A percentile compares a stretch with the other conserved stretches of the same genome.
Evolutionary conservation across 2,113 vertebrate species (phyloP).

Genomic region (Glareola pratincola): DNA sequence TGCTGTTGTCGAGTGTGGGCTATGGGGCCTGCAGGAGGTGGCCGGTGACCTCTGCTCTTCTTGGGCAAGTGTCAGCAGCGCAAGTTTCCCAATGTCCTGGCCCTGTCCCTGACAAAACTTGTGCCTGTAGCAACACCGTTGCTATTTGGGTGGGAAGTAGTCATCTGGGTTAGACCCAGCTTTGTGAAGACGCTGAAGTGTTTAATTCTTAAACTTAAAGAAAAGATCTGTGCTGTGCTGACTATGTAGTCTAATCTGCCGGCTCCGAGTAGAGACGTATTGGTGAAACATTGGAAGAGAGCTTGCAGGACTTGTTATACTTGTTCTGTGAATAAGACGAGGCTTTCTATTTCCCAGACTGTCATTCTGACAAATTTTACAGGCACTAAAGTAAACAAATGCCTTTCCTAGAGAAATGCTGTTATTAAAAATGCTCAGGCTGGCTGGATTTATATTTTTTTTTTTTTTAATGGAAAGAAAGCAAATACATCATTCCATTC

Average conservation of each 20-base stretch:
- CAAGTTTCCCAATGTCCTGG: neutral
- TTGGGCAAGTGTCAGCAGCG: neutral
- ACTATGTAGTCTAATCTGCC: neutral
- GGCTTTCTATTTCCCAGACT: slow-evolving; percentile 39
- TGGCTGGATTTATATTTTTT: neutral
- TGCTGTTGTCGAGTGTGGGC: neutral
- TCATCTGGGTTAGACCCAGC: neutral
- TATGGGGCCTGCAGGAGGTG: neutral
- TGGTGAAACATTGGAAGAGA: slow-evolving; percentile 3
- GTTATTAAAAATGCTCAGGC: neutral
- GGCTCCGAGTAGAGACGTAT: neutral
- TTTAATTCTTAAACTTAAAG: neutral
- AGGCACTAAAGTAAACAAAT: slow-evolving; percentile 35
- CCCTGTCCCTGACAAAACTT: neutral
- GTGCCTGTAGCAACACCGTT: neutral
- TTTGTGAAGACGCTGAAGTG: neutral
- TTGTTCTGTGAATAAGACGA: neutral
- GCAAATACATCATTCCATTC: neutral
- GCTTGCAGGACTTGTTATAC: slow-evolving; percentile 35
- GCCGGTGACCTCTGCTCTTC: neutral
- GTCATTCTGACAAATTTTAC: neutral
- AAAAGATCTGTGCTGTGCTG: neutral
- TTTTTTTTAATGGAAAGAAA: neutral
- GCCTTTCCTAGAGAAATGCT: slow-evolving; percentile 26
- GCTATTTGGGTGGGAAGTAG: neutral